Base-by-base conservation (phyloP, 2,113 vertebrate genomes). In the Pelecanus crispus region DNA sequence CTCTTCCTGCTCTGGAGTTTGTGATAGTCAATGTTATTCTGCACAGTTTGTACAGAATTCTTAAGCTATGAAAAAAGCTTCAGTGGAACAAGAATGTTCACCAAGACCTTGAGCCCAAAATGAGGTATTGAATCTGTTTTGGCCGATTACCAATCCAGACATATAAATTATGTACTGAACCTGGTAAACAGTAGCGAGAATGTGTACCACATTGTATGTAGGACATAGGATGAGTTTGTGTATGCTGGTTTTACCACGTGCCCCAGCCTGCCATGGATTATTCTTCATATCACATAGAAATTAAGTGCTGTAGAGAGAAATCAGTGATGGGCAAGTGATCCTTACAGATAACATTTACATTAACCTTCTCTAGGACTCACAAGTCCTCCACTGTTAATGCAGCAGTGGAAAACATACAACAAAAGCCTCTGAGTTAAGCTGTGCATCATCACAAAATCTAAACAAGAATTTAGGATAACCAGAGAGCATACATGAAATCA, bases 131-230 rank as follows among this genome's bases (percentile, higher is more conserved):
- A 67, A 61, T 70, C 13, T 59, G 13, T 47, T 94, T 36, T 59
- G 55, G n/a, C 32, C 25, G 24, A 58, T 87, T 80, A 61, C 20
- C 26, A 71, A 68, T 17, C 16, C 55, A 79, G 55, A 40, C 25
- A n/a, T 38, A 55, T 4, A 71, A 80, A 52, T 80, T 79, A 66
- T 5, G 8, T 52, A 80, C 55, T 65, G 21, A 29, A 73, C 25
- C 21, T 66, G 71, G 62, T 20, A 29, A 21, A 29, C 36, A 56
- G 32, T 20, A 61, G 13, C 38, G 40, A 82, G 9, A 86, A 52
- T 0, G 0, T n/a, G 29, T 66, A 67, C 42, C 6, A 28, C 0
- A 0, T 45, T 65, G 15, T 25, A 77, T 34, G 7, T 12, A 79
- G 77, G 40, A 61, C 45, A 71, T 6, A 61, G 59, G 71, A 71